These are phyloP conservation scores for Lepus timidus DNA, from an alignment of 2,113 vertebrate genomes.

Conservation along the genomic window DNA sequence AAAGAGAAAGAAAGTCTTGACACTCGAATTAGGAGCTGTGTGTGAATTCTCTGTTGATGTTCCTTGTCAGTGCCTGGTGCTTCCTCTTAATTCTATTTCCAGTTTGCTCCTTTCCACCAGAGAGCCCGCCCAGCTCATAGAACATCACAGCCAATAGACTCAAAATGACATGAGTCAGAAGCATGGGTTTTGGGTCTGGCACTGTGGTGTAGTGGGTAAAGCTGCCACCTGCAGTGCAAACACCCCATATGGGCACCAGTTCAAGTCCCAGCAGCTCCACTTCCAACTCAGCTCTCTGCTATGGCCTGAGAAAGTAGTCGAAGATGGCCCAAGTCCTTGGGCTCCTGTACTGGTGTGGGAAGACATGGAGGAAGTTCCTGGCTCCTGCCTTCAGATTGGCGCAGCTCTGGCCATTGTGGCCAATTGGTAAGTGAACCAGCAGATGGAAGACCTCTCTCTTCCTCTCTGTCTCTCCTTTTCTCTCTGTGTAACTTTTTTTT, in stretches of 20 bases:
- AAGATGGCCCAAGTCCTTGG: no score
- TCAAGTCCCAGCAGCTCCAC: no score
- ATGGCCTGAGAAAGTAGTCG: no score
- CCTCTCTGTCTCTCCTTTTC: background rate
- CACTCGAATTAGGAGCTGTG: background rate
- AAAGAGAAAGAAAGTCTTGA: background rate
- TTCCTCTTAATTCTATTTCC: background rate
- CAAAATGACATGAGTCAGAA: background rate
- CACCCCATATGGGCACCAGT: no score
- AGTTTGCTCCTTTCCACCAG: background rate
- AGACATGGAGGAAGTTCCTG: no score
- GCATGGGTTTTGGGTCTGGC: no score
- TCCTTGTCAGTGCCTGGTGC: background rate
- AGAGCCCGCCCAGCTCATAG: no score
- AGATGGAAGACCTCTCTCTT: background rate
- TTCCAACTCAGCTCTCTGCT: no score
- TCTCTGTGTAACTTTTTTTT: no score
- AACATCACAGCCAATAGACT: background rate
- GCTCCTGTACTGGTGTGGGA: no score
- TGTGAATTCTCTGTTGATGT: background rate
- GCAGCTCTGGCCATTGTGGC: no score
- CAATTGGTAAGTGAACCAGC: background rate
- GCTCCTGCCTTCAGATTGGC: no score
- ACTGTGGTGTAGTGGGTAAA: background rate
- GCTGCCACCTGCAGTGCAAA: background rate